phyloP scores from a whole-genome alignment of 2,113 vertebrate genomes.

The Notarius lentiginosus region DNA sequence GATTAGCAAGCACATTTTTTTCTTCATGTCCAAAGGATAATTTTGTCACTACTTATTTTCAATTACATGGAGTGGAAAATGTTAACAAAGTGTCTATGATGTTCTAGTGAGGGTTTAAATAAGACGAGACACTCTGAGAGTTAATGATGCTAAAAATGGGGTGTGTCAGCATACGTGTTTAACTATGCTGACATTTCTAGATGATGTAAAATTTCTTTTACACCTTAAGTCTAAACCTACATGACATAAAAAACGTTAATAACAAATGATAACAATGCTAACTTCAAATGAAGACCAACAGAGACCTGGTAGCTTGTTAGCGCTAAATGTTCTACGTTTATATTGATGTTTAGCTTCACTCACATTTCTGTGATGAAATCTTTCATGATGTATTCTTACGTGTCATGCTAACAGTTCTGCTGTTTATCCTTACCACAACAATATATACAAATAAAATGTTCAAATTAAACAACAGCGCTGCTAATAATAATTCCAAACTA shows the following conservation, averaged over 20 bases:
- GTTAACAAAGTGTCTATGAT: neutral
- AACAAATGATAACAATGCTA: neutral
- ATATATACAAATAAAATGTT: neutral
- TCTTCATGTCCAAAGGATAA: neutral
- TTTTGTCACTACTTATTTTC: conserved; percentile 17
- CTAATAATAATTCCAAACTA: neutral
- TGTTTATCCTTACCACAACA: neutral
- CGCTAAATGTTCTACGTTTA: neutral
- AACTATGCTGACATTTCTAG: neutral
- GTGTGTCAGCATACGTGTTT: neutral
- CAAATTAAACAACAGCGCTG: neutral
- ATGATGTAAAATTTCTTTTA: neutral
- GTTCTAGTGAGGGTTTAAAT: neutral
- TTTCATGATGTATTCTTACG: neutral
- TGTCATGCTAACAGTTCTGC: neutral
- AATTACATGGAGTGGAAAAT: neutral
- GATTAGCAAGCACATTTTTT: conserved; percentile 47
- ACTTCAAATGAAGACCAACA: neutral
- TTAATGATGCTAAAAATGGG: neutral
- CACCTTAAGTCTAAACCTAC: neutral
- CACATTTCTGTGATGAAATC: neutral
- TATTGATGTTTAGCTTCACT: neutral
- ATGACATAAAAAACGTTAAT: neutral
- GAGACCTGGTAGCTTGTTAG: neutral
- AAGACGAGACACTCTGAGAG: neutral